phyloP scores from a whole-genome alignment of 2,797 vertebrate species.

The Rachycentron canadum region DNA sequence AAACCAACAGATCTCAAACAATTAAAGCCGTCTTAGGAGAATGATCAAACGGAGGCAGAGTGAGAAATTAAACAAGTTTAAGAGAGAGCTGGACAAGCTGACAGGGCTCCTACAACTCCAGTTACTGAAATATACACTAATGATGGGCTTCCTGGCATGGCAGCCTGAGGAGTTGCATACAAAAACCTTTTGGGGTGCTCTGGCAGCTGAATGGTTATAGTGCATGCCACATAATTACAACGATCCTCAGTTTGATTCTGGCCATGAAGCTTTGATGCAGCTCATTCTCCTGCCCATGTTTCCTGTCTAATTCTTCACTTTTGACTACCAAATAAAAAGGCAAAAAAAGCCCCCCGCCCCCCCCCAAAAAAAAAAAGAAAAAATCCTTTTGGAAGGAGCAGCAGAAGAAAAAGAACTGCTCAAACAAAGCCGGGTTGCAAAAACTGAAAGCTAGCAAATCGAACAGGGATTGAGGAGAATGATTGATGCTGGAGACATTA shows the following conservation, averaged over 20 bases:
- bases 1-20: neutral
- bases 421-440: conserved; percentile 12
- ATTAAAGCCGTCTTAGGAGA: neutral
- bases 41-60: neutral
- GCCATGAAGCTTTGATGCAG: no score
- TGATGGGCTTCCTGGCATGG: conserved; percentile 1
- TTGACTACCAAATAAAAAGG: no score
- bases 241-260: no score
- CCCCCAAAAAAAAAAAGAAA: no score
- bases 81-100: neutral
- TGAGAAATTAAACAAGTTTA: neutral
- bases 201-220: neutral
- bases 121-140: neutral
- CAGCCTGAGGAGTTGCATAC: neutral
- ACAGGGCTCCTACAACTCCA: neutral
- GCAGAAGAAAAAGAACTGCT: neutral
- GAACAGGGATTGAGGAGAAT: conserved; percentile 9
- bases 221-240: neutral
- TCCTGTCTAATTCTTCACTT: neutral
- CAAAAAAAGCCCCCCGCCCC: no score
- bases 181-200: neutral
- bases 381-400: neutral
- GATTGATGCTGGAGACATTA: conserved; percentile 47
- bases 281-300: neutral
- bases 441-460: conserved; percentile 9